A percentile compares a stretch with the other conserved stretches of the same genome.
Conservation (phyloP, 53 echinoderm and acorn worm genomes). For the Holothuria scabra region DNA sequence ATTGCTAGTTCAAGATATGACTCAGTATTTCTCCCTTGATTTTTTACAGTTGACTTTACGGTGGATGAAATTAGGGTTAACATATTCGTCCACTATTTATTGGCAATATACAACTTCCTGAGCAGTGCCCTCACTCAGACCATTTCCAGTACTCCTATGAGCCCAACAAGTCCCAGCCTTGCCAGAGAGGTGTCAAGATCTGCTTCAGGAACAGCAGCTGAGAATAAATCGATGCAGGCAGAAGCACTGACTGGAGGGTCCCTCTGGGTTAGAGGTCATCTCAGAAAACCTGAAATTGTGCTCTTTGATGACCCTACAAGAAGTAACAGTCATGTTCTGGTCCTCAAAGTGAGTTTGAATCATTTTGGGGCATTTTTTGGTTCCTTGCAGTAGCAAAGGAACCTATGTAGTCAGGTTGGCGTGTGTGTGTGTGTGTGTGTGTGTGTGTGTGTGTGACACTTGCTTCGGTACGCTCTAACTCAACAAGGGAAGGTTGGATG, state of each 20-base stretch:
- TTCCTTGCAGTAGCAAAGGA: too few relatives aligned
- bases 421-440: too few relatives aligned
- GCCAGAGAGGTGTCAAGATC: conserved; percentile 60
- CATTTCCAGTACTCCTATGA: conserved; percentile 71
- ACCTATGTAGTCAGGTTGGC: too few relatives aligned
- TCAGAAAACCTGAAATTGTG: conserved; percentile 91
- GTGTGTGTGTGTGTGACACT: too few relatives aligned
- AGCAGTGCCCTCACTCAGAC: conserved; percentile 72
- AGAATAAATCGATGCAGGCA: conserved; percentile 43
- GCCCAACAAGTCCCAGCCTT: conserved; percentile 64
- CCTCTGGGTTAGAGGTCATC: conserved; percentile 77
- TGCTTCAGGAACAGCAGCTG: conserved; percentile 23
- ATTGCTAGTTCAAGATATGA: background rate
- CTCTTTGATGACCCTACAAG: conserved; percentile 97
- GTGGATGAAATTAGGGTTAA: conserved; percentile 89
- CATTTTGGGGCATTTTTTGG: too few relatives aligned
- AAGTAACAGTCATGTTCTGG: conserved; percentile 86
- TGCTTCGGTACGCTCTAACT: too few relatives aligned
- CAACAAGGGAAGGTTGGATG: too few relatives aligned
- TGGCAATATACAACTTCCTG: conserved; percentile 92
- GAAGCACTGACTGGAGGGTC: conserved; percentile 39
- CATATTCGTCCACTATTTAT: conserved; percentile 94
- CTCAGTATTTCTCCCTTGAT: background rate
- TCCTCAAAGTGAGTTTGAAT: conserved; percentile 70
- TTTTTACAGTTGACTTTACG: conserved; percentile 79